Evolutionary conservation across 2,113 vertebrate genomes (phyloP).

Genomic region (Bubo bubo): DNA sequence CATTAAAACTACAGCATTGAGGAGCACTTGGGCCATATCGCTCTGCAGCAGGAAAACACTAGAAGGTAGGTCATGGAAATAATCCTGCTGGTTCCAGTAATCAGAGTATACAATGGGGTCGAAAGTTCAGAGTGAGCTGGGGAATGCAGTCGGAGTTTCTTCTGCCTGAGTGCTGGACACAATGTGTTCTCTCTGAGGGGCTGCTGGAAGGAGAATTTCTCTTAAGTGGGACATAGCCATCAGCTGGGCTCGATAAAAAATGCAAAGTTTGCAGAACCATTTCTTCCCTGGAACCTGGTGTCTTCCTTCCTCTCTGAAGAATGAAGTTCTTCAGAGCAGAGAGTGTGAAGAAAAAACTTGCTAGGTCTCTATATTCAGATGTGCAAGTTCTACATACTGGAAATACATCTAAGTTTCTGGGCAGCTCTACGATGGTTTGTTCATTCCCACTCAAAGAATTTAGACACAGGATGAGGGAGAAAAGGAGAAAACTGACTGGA

Average conservation of each 20-base stretch:
- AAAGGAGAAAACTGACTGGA: not conserved
- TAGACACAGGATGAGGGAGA: not conserved
- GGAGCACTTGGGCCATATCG: not conserved
- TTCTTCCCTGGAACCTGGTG: not conserved
- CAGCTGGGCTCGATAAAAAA: not conserved
- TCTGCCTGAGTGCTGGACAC: not conserved
- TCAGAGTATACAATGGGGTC: conserved; percentile 58
- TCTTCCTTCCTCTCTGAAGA: not conserved
- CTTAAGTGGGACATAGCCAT: not conserved
- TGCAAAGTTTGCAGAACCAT: not conserved
- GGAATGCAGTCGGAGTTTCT: not conserved
- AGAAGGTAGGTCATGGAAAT: conserved; percentile 67
- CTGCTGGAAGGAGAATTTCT: not conserved
- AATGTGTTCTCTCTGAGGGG: not conserved
- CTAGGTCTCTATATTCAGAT: not conserved
- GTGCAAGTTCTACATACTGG: not conserved
- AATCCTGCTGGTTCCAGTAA: conserved; percentile 68
- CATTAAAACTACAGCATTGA: not conserved
- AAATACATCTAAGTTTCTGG: not conserved
- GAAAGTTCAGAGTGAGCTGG: conserved; percentile 50
- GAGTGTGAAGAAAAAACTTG: not conserved
- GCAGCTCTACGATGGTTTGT: not conserved
- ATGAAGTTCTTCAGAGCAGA: not conserved
- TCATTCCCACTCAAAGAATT: not conserved
- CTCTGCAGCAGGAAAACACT: conserved; percentile 31